Evolutionary conservation across 2,888 invertebrate genomes (phyloP), one percentile per base, ranked within the genome.

Genomic region (Yponomeuta malinellus): DNA sequence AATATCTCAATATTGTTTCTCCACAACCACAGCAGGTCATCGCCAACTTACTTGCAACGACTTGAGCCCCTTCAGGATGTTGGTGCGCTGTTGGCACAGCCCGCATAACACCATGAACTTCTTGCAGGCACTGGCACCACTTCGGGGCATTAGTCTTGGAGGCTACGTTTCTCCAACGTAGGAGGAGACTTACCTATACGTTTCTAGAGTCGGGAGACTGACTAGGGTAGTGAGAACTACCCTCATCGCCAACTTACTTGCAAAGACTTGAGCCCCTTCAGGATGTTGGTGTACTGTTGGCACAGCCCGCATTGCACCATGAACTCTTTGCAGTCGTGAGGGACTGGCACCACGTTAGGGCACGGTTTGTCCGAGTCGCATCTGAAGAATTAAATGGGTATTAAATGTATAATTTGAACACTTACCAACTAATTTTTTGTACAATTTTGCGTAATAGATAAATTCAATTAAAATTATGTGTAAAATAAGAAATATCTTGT

Each of bases 281-380:
- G 2, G 5, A 4, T 63, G 23, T 6, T 63, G 63, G 5, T 23
- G 23, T 5, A 3, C 23, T 33, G 33, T 33, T 43, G 43, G 15
- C 15, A 15, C n/a, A 23, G 12, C n/a, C 63, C 63, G 23, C 63
- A 63, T 63, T 15, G 63, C 23, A 63, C 63, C 94, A 96, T 94
- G 76, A 96, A 96, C 71, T 95, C 94, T 71, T 94, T 93, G 72
- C 94, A 93, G 74, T 95, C 94, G 23, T 93, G 88, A 1, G 94
- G 94, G 1, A 96, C 94, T 0, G 93, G 92, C 37, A 96, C 87
- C 63, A 95, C 91, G 73, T 95, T 95, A 0, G 93, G 83, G 74
- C 96, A 96, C 0, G 93, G 90, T n/a, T 84, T 85, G 65, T 94
- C 94, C 0, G 94, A 94, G 75, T 95, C 94, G 73, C 95, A 95